Evolutionary conservation across 2,888 invertebrate species (phyloP), one percentile per base, ranked within the genome.

Genomic region (Exephanes ischioxanthus): DNA sequence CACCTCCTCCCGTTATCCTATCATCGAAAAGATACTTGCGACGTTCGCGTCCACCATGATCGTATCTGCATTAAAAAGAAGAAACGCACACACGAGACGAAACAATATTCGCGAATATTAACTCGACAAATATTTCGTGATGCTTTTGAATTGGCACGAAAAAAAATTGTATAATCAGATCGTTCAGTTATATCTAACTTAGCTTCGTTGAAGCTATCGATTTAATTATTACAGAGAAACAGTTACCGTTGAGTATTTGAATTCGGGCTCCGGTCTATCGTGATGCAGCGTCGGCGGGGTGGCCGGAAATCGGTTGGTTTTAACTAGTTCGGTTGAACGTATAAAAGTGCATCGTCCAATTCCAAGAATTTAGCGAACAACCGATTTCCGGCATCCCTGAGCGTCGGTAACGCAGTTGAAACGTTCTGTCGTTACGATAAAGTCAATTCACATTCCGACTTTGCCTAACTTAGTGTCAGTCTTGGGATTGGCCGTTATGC

Each of bases 401-500:
- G 9, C 11, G 41, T 11, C 41, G 41, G 3, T 41, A 11, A 11
- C 41, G 41, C 3, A 41, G 45, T 68, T 55, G 76, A 71, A 45
- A 19, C 11, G 41, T 26, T 63, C 5, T 22, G 53, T 16, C 9
- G 33, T 16, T 45, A 14, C 37, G 14, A 26, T 22, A 33, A n/a
- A 41, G 11, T 68, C 19, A 16, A 9, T 89, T 94, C 94, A 96
- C 90, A 94, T 94, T 87, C 99, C 99, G 89, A 99, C 99, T 96
- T 98, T 97, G 75, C 99, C 99, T 68, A 99, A 95, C 93, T 97
- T 97, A 0, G 98, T 98, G 93, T 99, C 99, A 86, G 99, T 99
- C 94, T 98, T 98, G 2, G 99, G 99, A 95, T 99, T 97, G 4
- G 99, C 99, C 0, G 99, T 99, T 1, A 99, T 95, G 86, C 95